Base-by-base conservation (phyloP, 92 coral and sea anemone genomes). In the Muricea muricata region DNA sequence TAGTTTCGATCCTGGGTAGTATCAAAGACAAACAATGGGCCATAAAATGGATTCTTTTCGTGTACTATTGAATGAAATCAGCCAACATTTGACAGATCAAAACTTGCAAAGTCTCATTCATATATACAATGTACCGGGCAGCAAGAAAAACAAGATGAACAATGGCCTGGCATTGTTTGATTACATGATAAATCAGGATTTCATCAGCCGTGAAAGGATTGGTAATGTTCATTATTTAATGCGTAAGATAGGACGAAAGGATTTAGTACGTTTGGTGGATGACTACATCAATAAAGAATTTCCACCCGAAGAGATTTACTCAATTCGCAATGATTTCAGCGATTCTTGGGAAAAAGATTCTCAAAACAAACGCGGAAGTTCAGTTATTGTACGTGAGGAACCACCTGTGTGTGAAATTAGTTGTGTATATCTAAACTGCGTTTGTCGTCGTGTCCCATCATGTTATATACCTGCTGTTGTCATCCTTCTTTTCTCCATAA, bases 1-100 rank as follows among this genome's bases (percentile, higher is more conserved):
- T n/a, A n/a, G n/a, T n/a, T n/a, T n/a, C n/a, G n/a, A n/a, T n/a
- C n/a, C n/a, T n/a, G n/a, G n/a, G n/a, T n/a, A n/a, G n/a, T n/a
- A n/a, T n/a, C n/a, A n/a, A 37, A 9, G 5, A 37, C 42, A 37
- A 37, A 9, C 42, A 37, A 37, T 9, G 42, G 42, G 42, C 42
- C 37, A 30, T 28, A 29, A 4, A 63, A 87, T 96, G 55, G 91
- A 72, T 82, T 94, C 93, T 0, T 96, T 93, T 67, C 84, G 86
- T 1, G 55, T 73, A 46, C 90, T 96, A 42, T 73, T 96, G 52
- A 96, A 90, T 83, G 88, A 92, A 24, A 91, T 96, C 55, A 93
- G 94, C 87, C 61, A 88, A 56, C 91, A 94, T 24, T 72, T 96
- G 46, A 82, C 45, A 8, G 81, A 83, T 15, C 46, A 80, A 9